Percentiles rank a stretch among this genome's conserved stretches.
These are phyloP conservation scores for Lithophane leautieri DNA, from an alignment of 2,888 invertebrate genomes.

Conservation along the genomic window DNA sequence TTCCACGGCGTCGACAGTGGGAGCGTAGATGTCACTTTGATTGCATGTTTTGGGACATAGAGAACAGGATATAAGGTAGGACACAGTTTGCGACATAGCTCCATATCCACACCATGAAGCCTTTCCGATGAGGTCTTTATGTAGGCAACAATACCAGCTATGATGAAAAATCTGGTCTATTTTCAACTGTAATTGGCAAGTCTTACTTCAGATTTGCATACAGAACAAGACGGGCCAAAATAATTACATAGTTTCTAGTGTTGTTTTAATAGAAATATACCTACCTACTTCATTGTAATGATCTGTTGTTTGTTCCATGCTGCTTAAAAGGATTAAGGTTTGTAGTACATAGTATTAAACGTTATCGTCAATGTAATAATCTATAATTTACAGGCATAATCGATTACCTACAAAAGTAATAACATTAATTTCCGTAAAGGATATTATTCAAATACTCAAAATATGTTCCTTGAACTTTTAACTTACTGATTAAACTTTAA, in stretches of 20 bases:
- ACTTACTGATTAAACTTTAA: not conserved
- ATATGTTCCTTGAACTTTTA: not conserved
- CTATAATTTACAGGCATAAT: no score
- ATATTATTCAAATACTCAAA: not conserved
- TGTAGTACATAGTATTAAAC: constrained; percentile 21
- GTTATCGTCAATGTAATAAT: not conserved
- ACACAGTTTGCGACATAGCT: no score
- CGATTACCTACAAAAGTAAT: not conserved
- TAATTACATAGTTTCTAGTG: not conserved
- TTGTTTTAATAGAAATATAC: not conserved
- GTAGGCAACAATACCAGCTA: not conserved
- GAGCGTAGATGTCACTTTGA: no score
- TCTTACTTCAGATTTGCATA: not conserved
- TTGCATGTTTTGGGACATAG: no score
- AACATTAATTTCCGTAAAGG: not conserved
- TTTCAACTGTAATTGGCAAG: not conserved
- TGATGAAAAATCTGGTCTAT: not conserved
- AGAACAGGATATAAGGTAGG: no score
- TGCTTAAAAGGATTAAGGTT: constrained; percentile 30
- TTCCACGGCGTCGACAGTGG: no score
- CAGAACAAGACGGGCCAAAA: not conserved
- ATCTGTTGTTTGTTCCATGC: constrained; percentile 37
- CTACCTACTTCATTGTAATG: not conserved
- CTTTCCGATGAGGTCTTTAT: no score
- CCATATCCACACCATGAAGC: no score